Conservation (phyloP, 2,113 vertebrate genomes). For the Aphyosemion australe region DNA sequence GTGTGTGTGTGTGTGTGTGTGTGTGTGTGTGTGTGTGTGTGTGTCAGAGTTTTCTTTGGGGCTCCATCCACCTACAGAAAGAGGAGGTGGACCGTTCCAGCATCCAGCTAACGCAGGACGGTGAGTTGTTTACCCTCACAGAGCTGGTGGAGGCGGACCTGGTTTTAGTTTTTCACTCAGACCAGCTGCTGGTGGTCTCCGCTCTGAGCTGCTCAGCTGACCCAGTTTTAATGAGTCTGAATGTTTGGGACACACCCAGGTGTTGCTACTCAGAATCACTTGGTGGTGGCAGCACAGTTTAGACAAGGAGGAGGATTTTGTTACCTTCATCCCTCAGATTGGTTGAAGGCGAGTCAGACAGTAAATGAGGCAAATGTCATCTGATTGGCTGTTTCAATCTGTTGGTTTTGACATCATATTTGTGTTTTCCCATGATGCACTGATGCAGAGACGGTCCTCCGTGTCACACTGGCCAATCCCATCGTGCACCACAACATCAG, state of each 20-base stretch:
- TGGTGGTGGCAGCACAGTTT: too few species aligned
- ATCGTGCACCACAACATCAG: conserved; percentile 67
- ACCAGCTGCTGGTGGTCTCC: too few species aligned
- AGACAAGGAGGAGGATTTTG: not conserved
- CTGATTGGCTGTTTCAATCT: not conserved
- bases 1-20: not conserved
- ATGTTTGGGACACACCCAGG: not conserved
- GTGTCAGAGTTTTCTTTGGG: conserved; percentile 85
- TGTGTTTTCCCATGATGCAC: conserved; percentile 59
- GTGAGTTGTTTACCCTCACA: conserved; percentile 13
- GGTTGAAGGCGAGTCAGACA: too few species aligned
- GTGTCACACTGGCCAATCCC: conserved; percentile 72
- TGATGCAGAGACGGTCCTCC: conserved; percentile 65
- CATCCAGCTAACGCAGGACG: conserved; percentile 41
- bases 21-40: not conserved
- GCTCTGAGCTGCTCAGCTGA: too few species aligned
- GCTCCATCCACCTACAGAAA: conserved; percentile 79
- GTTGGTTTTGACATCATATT: not conserved
- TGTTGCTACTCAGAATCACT: not conserved
- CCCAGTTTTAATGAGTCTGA: too few species aligned
- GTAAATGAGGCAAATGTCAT: too few species aligned
- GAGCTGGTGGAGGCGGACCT: too few species aligned
- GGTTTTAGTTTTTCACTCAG: too few species aligned
- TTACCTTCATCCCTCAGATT: not conserved
- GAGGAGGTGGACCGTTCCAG: conserved; percentile 77